A percentile compares a stretch with the other conserved stretches of the same genome.
phyloP scores from a whole-genome alignment of 2,888 invertebrate species.

The Gymnocheta viridis region DNA sequence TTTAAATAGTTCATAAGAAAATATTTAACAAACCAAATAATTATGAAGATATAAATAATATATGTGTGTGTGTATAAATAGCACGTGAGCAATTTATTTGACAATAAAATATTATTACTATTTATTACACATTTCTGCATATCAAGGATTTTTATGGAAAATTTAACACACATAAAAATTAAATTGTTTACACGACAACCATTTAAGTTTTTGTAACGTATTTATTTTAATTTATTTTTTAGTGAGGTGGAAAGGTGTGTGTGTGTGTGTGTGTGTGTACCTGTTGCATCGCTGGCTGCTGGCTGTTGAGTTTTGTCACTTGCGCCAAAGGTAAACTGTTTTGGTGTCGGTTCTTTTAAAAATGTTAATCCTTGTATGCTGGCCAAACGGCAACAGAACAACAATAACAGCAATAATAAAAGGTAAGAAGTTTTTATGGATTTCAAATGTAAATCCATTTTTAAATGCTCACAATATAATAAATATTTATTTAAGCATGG shows the following conservation, averaged over 20 bases:
- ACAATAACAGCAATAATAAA: conserved; percentile 27
- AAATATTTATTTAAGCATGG: conserved; percentile 17
- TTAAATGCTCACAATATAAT: conserved; percentile 4
- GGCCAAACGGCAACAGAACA: conserved; percentile 54
- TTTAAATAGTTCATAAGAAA: conserved; percentile 14
- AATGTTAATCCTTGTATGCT: conserved; percentile 63
- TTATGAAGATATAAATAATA: not conserved
- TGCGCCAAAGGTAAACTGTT: conserved; percentile 72
- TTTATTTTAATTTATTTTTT: not conserved
- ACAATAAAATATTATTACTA: conserved; percentile 42
- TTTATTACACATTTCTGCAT: conserved; percentile 25
- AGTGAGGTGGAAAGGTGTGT: not conserved
- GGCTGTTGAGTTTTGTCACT: conserved; percentile 41
- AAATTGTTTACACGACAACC: not conserved
- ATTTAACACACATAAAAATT: conserved; percentile 7
- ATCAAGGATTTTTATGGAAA: conserved; percentile 70
- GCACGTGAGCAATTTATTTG: conserved; percentile 36
- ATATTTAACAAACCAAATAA: conserved; percentile 22
- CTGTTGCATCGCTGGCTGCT: conserved; percentile 63
- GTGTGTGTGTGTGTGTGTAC: not conserved
- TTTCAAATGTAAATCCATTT: conserved; percentile 56
- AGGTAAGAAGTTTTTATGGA: conserved; percentile 34
- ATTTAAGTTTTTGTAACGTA: not conserved
- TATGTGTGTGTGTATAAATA: no score
- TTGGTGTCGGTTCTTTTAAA: conserved; percentile 38